Conservation (phyloP, 2,113 vertebrate genomes). For the Macroglossus sobrinus region DNA sequence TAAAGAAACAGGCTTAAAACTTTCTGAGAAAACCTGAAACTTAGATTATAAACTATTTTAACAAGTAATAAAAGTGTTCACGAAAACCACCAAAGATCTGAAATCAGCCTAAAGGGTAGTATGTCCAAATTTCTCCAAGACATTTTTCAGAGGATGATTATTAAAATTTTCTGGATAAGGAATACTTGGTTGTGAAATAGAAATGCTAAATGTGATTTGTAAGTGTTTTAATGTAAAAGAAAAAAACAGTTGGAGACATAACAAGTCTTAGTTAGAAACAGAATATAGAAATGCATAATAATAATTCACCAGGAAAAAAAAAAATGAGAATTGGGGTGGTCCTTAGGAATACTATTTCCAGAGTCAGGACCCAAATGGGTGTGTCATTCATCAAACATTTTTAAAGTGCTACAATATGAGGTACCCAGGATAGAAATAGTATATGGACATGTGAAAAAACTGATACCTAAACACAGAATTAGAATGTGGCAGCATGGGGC, state of each 20-base stretch:
- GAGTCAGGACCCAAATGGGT: neutral
- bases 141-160: neutral
- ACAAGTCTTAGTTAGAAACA: neutral
- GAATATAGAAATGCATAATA: neutral
- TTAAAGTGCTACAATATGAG: neutral
- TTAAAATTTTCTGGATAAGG: neutral
- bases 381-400: neutral
- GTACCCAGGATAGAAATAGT: neutral
- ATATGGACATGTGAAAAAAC: neutral
- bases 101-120: neutral
- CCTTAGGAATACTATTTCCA: neutral
- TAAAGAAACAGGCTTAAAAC: neutral
- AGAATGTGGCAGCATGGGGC: fast-evolving
- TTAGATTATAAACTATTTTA: neutral
- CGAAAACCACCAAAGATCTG: neutral
- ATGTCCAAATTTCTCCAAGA: neutral
- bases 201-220: neutral
- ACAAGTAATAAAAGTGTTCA: neutral
- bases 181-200: neutral
- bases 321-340: neutral
- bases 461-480: neutral
- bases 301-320: neutral
- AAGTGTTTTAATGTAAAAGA: neutral
- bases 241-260: neutral
- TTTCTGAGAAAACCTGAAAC: neutral